Conservation (phyloP, 23 tunicate genomes). For the Clavelina lepadiformis region DNA sequence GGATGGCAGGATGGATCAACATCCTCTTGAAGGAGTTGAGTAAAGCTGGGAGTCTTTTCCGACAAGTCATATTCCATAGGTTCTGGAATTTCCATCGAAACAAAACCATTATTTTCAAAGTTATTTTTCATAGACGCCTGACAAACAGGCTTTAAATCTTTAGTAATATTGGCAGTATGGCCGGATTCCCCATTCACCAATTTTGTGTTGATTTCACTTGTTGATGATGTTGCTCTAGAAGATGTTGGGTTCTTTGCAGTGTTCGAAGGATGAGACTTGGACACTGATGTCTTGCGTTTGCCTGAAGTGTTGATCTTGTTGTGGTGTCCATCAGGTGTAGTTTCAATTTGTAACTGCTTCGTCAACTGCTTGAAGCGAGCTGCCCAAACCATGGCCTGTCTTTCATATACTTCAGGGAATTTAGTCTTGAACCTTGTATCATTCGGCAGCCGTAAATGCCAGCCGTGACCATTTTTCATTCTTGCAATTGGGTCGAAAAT, state of each 20-base stretch:
- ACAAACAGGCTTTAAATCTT: background rate
- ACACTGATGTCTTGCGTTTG: background rate
- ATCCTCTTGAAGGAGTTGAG: background rate
- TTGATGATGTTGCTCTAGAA: background rate
- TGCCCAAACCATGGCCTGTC: conserved; percentile 74
- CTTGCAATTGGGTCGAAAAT: conserved; percentile 63
- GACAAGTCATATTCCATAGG: no score
- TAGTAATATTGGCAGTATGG: background rate
- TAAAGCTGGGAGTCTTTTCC: background rate
- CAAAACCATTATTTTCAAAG: no score
- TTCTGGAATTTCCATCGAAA: background rate
- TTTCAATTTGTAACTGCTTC: conserved; percentile 16
- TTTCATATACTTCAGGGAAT: conserved; percentile 66
- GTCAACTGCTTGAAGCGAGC: conserved; percentile 42
- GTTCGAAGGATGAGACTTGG: background rate
- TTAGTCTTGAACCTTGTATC: conserved; percentile 26
- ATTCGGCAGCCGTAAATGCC: conserved; percentile 39
- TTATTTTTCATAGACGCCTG: background rate
- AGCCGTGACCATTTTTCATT: conserved; percentile 60
- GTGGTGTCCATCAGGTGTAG: background rate
- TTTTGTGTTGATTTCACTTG: background rate
- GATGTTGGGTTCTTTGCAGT: conserved; percentile 2
- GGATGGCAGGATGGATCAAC: background rate
- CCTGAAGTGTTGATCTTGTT: background rate
- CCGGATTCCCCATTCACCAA: conserved; percentile 6